Evolutionary conservation across 2,113 vertebrate species (phyloP).

Genomic region (Clarias magur): DNA sequence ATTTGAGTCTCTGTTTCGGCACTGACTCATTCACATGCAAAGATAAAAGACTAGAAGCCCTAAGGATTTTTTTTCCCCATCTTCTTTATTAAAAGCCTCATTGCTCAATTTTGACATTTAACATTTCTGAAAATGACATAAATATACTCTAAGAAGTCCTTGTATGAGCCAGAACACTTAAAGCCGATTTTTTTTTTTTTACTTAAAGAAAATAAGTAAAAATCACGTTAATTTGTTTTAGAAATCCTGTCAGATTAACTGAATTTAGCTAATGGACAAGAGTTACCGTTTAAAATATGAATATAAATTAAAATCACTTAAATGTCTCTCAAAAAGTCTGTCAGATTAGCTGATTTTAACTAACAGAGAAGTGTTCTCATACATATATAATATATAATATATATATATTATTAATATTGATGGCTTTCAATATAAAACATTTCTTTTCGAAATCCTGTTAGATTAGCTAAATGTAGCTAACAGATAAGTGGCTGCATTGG

Average conservation of each 20-base stretch:
- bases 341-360: not conserved
- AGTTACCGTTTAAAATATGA: not conserved
- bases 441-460: not conserved
- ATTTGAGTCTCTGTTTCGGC: not conserved
- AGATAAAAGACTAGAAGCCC: slow-evolving; percentile 13
- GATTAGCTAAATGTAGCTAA: not conserved
- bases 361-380: not conserved
- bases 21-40: not conserved
- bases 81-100: not conserved
- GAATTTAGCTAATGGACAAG: not conserved
- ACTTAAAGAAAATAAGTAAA: no score
- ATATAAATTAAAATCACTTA: not conserved
- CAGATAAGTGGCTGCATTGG: no score
- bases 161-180: not conserved
- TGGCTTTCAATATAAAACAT: not conserved
- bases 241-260: not conserved
- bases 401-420: no score
- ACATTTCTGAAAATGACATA: not conserved
- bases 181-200: no score
- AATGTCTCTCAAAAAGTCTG: not conserved
- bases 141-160: not conserved
- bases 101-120: not conserved
- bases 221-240: no score
- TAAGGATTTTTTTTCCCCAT: not conserved
- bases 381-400: no score